Evolutionary conservation across 2,888 invertebrate species (phyloP).

Genomic region (Protodeltote pygarga): DNA sequence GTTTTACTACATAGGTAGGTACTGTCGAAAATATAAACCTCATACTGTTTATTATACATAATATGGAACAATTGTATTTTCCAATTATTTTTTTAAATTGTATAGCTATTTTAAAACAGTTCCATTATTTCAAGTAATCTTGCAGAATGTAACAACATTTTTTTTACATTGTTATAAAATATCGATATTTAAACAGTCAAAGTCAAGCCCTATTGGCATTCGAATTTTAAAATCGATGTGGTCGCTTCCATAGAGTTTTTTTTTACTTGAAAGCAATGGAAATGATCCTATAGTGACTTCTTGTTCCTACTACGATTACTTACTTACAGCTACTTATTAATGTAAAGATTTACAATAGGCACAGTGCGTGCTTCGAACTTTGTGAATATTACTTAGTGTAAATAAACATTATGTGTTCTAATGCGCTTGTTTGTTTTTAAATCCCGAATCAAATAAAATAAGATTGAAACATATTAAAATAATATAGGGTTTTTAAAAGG

Average conservation of each 20-base stretch:
- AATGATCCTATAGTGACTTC: conserved; percentile 36
- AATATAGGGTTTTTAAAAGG: neutral
- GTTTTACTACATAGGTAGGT: too few relatives aligned
- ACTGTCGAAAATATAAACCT: conserved; percentile 4
- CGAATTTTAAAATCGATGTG: conserved; percentile 1
- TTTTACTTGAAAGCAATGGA: conserved; percentile 16
- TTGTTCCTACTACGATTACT: conserved; percentile 56
- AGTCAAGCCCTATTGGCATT: too few relatives aligned
- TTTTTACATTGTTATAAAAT: too few relatives aligned
- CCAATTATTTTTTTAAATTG: conserved; percentile 14
- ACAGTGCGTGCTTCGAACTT: conserved; percentile 45
- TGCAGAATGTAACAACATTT: neutral
- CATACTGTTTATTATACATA: too few relatives aligned
- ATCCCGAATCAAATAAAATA: conserved; percentile 4
- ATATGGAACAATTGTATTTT: conserved; percentile 1
- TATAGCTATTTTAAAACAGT: conserved; percentile 15
- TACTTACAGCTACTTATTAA: conserved; percentile 38
- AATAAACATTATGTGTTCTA: conserved; percentile 84
- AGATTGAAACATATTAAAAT: neutral
- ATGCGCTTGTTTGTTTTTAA: conserved; percentile 46
- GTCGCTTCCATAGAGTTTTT: conserved; percentile 7
- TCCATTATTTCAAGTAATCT: conserved; percentile 11
- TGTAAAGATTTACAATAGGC: conserved; percentile 38
- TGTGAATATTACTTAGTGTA: conserved; percentile 82
- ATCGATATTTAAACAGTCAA: too few relatives aligned